Base-by-base conservation (phyloP, 2,797 vertebrate species). In the Oryzias dopingdopingensis region DNA sequence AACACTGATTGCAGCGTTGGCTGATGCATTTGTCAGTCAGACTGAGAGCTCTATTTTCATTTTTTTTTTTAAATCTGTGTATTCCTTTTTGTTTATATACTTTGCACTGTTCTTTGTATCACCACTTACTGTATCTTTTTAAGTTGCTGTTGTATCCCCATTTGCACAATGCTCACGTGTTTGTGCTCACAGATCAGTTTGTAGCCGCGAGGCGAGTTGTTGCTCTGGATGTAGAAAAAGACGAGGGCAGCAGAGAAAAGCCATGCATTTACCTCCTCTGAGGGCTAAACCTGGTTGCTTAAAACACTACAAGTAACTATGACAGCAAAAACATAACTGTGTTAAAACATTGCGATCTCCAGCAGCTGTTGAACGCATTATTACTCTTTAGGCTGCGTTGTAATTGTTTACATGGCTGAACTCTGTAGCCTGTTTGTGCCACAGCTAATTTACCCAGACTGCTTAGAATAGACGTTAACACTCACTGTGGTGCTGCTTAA, bases 281-380 rank as follows among this genome's bases (percentile, higher is more conserved):
- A 87, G 84, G 86, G 86, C 87, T 89, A 83, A 88, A 88, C 88
- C 79, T 82, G 83, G 89, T 90, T 89, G 88, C 88, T 91, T 89
- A 71, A 90, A 94, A 95, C 94, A 96, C 94, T 95, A 96, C 62
- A 75, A 76, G 73, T 70, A 79, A 79, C 73, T 37, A 77, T 17
- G 62, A 77, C 65, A 23, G 74, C 52, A 50, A 70, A 67, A 72
- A 82, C 70, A 72, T 63, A 67, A 70, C 56, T 42, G 73, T 29
- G 59, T 77, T 75, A 65, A 37, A 62, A 56, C 70, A 56, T 65
- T 32, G 59, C 77, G 60, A 70, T 46, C 60, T 67, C 53, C 52
- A 68, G 43, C 74, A 81, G 83, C 77, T 80, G 67, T 74, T 74
- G 29, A 70, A 69, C 49, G 50, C 79, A 71, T 79, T 81, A 76